Conservation (phyloP, 2,888 invertebrate genomes). For the Epirrita christyi region DNA sequence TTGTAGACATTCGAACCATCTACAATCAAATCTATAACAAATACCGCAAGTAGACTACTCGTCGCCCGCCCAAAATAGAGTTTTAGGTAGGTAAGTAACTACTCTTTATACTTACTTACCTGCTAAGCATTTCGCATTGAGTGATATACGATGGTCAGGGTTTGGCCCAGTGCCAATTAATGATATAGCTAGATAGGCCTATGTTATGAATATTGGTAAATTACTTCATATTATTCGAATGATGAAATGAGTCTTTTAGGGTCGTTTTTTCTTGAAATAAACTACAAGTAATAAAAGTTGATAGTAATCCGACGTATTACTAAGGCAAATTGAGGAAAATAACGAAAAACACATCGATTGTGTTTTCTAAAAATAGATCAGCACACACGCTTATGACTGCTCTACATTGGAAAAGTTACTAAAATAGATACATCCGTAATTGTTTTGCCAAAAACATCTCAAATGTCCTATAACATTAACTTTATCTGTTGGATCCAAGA, state of each 20-base stretch:
- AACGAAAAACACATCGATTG: not conserved
- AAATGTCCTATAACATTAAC: too few species aligned
- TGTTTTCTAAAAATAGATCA: slow-evolving; percentile 1
- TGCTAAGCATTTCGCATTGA: slow-evolving; percentile 68
- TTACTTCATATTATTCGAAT: too few species aligned
- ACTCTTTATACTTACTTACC: slow-evolving; percentile 43
- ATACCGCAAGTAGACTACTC: slow-evolving; percentile 63
- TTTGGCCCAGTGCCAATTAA: slow-evolving; percentile 64
- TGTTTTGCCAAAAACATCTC: slow-evolving; percentile 8
- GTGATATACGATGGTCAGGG: slow-evolving; percentile 68
- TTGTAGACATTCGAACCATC: not conserved
- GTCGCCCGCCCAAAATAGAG: slow-evolving; percentile 63
- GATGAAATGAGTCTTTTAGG: too few species aligned
- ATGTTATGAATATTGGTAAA: not conserved
- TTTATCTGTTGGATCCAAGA: too few species aligned
- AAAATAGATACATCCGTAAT: not conserved
- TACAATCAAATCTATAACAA: slow-evolving; percentile 27
- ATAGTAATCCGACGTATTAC: not conserved
- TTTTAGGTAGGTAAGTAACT: slow-evolving; percentile 63
- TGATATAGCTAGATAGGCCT: slow-evolving; percentile 5
- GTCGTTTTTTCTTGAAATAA: too few species aligned
- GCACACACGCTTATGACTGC: too few species aligned
- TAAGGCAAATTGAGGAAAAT: not conserved
- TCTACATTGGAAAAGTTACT: slow-evolving; percentile 6
- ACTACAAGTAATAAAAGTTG: not conserved